Evolutionary conservation across 2,888 invertebrate species (phyloP).

Genomic region (Drosophila heteroneura): DNA sequence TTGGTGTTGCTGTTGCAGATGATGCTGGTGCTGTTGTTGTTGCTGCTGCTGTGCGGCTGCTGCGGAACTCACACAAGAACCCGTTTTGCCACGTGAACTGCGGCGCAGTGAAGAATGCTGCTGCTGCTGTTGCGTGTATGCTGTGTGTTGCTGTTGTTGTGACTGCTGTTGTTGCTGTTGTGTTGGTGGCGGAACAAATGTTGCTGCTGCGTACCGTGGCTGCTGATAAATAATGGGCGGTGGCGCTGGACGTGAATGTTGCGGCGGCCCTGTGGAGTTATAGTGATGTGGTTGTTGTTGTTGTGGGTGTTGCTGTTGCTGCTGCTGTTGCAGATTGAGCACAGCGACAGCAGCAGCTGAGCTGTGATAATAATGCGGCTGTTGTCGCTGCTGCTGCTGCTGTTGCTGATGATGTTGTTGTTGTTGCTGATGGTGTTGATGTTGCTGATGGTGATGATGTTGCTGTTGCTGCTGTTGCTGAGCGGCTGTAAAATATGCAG

Average conservation of each 20-base stretch:
- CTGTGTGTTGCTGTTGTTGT: constrained; percentile 46
- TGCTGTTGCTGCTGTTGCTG: constrained; percentile 75
- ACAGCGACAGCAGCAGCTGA: constrained; percentile 73
- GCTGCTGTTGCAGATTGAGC: constrained; percentile 87
- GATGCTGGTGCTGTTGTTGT: constrained; percentile 65
- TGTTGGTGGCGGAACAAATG: constrained; percentile 61
- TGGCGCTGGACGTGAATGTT: constrained; percentile 56
- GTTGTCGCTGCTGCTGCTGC: constrained; percentile 68
- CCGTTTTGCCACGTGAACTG: constrained; percentile 86
- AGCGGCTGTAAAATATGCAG: constrained; percentile 61
- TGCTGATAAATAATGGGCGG: constrained; percentile 72
- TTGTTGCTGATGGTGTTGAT: constrained; percentile 39
- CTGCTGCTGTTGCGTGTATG: constrained; percentile 59
- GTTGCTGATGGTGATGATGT: constrained; percentile 61
- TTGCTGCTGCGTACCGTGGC: constrained; percentile 50
- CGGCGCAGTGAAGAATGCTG: constrained; percentile 83
- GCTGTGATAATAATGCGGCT: constrained; percentile 81
- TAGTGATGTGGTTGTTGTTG: constrained; percentile 78
- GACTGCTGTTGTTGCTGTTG: constrained; percentile 46
- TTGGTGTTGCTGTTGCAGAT: constrained; percentile 67
- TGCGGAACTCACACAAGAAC: constrained; percentile 85
- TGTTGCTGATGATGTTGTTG: constrained; percentile 25
- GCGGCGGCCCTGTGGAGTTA: constrained; percentile 80
- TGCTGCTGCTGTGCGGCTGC: constrained; percentile 81
- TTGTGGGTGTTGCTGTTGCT: constrained; percentile 61